Percentiles rank a stretch among this genome's conserved stretches.
Evolutionary conservation across 2,113 vertebrate species (phyloP).

Genomic region (Solea solea): DNA sequence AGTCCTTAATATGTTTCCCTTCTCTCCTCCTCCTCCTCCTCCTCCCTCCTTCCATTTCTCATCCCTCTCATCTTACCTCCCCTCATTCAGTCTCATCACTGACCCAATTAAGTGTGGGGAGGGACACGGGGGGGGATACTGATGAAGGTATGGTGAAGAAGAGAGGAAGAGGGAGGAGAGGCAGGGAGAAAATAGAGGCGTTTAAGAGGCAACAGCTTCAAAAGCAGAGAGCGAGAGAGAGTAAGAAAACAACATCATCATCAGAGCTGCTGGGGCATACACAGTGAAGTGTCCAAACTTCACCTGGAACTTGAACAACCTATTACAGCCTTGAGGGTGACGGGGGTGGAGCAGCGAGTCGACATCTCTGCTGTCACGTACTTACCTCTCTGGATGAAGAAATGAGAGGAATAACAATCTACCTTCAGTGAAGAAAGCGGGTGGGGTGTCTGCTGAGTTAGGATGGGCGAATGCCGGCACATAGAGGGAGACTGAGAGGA

Average conservation of each 20-base stretch:
- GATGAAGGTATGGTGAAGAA: conserved; percentile 52
- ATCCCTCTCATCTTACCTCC: conserved; percentile 30
- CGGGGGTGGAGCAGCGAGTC: conserved; percentile 52
- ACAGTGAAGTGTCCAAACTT: conserved; percentile 64
- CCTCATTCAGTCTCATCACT: conserved; percentile 68
- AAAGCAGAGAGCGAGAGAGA: conserved; percentile 38
- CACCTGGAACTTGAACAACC: conserved; percentile 68
- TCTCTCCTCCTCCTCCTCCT: neutral
- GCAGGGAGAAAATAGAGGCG: conserved; percentile 42
- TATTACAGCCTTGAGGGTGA: conserved; percentile 55
- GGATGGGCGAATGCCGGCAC: conserved; percentile 65
- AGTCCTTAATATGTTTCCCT: conserved; percentile 1
- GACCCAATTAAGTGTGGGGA: conserved; percentile 79
- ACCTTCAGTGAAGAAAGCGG: conserved; percentile 43
- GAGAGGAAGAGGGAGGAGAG: conserved; percentile 48
- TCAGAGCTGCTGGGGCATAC: conserved; percentile 48
- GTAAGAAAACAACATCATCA: conserved; percentile 52
- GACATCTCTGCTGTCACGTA: conserved; percentile 54
- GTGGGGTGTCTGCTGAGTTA: conserved; percentile 46
- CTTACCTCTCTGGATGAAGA: conserved; percentile 55
- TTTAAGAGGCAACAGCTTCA: conserved; percentile 59
- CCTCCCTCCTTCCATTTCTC: conserved; percentile 39
- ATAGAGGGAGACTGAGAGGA: conserved; percentile 69
- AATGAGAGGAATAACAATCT: conserved; percentile 70
- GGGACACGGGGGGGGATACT: conserved; percentile 60